Conservation (phyloP, 2,888 invertebrate genomes). For the Arctia plantaginis region DNA sequence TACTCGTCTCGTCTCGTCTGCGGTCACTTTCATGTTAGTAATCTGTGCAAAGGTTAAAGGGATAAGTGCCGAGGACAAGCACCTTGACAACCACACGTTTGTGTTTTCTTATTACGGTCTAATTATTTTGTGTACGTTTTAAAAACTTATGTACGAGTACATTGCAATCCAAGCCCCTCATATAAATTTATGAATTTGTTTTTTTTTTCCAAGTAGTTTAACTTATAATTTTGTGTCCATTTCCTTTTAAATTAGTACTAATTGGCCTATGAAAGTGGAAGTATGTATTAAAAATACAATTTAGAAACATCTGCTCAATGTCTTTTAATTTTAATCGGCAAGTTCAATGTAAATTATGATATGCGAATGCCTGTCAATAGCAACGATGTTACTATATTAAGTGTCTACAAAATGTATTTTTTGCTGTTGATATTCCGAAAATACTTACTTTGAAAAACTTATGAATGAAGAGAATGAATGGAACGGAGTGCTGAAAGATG, state of each 20-base stretch:
- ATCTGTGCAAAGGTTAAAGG: background rate
- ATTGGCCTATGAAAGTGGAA: background rate
- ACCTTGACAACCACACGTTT: background rate
- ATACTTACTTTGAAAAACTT: too few relatives aligned
- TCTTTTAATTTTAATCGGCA: slow-evolving; percentile 49
- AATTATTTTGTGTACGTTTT: background rate
- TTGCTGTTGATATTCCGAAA: too few relatives aligned
- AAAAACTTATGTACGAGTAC: background rate
- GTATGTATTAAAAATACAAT: background rate
- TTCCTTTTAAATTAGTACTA: background rate
- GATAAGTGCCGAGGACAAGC: background rate
- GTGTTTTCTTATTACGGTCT: background rate
- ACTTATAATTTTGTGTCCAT: background rate
- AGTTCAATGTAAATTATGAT: slow-evolving; percentile 59
- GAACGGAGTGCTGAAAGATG: too few relatives aligned
- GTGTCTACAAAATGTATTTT: too few relatives aligned
- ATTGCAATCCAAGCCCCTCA: background rate
- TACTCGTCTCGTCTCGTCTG: background rate
- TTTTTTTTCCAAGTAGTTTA: too few relatives aligned
- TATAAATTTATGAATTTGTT: background rate
- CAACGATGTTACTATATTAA: too few relatives aligned
- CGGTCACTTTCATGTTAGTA: background rate
- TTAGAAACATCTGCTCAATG: slow-evolving; percentile 51
- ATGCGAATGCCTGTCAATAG: too few relatives aligned
- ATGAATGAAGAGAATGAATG: too few relatives aligned